phyloP scores from a whole-genome alignment of 37 sponge, comb jelly and placozoan genomes.

The Eunapius fragilis region DNA sequence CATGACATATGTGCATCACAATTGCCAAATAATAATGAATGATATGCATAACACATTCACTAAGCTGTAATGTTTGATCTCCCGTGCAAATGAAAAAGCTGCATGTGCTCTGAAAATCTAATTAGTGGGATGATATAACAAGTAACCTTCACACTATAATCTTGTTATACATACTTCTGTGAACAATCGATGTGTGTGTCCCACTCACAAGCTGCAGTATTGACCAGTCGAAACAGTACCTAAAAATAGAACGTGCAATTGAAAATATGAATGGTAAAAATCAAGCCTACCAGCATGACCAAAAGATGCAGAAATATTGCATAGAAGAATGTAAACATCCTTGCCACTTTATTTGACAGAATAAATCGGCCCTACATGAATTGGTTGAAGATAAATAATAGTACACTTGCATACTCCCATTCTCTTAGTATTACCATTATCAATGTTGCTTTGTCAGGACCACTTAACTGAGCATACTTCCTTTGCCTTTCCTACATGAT shows the following conservation, averaged over 20 bases:
- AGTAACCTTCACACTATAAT: background rate
- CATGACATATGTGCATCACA: too few relatives aligned
- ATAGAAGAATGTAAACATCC: constrained; percentile 87
- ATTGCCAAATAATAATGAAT: too few relatives aligned
- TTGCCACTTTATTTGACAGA: constrained; percentile 89
- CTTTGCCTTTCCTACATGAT: constrained; percentile 79
- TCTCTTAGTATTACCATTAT: constrained; percentile 58
- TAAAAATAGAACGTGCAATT: background rate
- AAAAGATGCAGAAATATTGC: constrained; percentile 86
- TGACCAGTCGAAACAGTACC: constrained; percentile 67
- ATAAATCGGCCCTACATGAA: constrained; percentile 84
- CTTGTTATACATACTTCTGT: constrained; percentile 48
- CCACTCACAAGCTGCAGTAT: constrained; percentile 41
- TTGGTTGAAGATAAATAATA: background rate
- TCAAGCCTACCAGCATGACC: constrained; percentile 69
- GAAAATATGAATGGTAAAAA: background rate
- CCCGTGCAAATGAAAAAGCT: constrained; percentile 29
- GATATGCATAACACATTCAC: too few relatives aligned
- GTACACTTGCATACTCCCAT: background rate
- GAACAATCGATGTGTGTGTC: constrained; percentile 69
- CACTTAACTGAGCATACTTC: constrained; percentile 83
- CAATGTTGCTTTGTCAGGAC: constrained; percentile 92
- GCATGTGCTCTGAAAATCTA: constrained; percentile 83
- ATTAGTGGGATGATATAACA: background rate
- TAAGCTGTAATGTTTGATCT: background rate